Evolutionary conservation across 2,113 vertebrate genomes (phyloP).

Genomic region (Oenanthe oenanthe): DNA sequence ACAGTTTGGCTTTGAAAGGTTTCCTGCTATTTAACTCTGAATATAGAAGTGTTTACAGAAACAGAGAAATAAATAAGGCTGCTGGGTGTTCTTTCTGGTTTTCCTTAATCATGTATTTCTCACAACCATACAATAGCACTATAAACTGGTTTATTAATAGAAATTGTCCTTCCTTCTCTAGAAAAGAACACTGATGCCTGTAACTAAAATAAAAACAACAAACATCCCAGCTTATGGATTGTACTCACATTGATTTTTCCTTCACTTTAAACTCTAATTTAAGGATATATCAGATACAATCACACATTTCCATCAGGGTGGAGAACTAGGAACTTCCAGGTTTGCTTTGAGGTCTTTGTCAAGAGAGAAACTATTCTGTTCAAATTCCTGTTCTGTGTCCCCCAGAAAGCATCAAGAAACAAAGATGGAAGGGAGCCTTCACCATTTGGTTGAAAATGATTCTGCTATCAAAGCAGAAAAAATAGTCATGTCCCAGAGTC

Average conservation of each 20-base stretch:
- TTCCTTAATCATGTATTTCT: not conserved
- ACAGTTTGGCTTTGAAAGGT: not conserved
- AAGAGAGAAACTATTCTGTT: not conserved
- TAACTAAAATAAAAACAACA: not conserved
- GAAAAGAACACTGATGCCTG: not conserved
- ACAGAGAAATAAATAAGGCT: not conserved
- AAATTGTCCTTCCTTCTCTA: not conserved
- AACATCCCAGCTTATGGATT: not conserved
- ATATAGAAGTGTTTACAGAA: conserved; percentile 7
- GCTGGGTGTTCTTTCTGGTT: not conserved
- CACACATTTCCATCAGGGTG: not conserved
- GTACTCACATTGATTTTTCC: not conserved
- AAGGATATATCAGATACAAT: not conserved
- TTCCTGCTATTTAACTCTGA: not conserved
- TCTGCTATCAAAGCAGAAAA: not conserved
- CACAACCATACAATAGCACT: not conserved
- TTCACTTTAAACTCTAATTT: not conserved
- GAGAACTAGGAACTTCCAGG: not conserved
- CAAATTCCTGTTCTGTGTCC: not conserved
- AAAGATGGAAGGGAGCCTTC: not conserved
- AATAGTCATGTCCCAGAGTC: not conserved
- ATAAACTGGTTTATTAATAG: not conserved
- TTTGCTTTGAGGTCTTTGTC: not conserved
- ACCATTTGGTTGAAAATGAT: not conserved
- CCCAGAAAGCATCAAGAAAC: not conserved